Evolutionary conservation across 2,888 invertebrate species (phyloP).

Genomic region (Trachelus iudaicus): DNA sequence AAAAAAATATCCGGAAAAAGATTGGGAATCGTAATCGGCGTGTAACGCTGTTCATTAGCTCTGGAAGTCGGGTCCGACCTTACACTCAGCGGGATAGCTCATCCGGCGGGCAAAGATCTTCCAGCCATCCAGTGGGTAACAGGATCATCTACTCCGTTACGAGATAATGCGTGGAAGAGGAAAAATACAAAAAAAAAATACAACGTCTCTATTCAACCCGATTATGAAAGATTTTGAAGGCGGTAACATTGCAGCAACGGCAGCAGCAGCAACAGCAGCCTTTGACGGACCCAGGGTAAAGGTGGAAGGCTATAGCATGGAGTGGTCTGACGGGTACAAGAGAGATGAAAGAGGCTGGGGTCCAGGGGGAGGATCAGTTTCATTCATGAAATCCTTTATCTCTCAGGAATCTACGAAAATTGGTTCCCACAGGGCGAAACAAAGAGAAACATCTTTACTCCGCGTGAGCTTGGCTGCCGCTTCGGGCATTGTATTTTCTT

Average conservation of each 20-base stretch:
- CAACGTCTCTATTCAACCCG: constrained; percentile 18
- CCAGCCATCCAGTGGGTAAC: constrained; percentile 6
- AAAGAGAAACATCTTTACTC: constrained; percentile 36
- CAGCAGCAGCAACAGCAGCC: neutral
- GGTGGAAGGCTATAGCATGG: constrained; percentile 13
- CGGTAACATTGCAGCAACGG: constrained; percentile 11
- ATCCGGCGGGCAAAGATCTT: constrained; percentile 1
- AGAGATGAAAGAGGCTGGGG: constrained; percentile 14
- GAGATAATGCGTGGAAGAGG: constrained; percentile 37
- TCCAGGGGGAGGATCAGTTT: constrained; percentile 39
- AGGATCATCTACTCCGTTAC: constrained; percentile 45
- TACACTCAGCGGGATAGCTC: neutral
- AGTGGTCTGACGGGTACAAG: constrained; percentile 23
- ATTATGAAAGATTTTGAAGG: constrained; percentile 17
- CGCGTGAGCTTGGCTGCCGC: neutral
- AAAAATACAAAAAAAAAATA: constrained; percentile 11
- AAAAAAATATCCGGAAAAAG: neutral
- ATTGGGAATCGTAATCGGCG: neutral
- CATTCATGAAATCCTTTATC: constrained; percentile 56
- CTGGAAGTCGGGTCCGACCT: neutral
- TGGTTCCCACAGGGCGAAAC: constrained; percentile 51
- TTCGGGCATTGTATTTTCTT: neutral
- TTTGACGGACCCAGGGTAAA: constrained; percentile 9
- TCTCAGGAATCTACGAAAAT: constrained; percentile 42
- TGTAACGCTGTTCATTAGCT: constrained; percentile 6